Conservation (phyloP, 2,113 vertebrate species). For the Recurvirostra avosetta region DNA sequence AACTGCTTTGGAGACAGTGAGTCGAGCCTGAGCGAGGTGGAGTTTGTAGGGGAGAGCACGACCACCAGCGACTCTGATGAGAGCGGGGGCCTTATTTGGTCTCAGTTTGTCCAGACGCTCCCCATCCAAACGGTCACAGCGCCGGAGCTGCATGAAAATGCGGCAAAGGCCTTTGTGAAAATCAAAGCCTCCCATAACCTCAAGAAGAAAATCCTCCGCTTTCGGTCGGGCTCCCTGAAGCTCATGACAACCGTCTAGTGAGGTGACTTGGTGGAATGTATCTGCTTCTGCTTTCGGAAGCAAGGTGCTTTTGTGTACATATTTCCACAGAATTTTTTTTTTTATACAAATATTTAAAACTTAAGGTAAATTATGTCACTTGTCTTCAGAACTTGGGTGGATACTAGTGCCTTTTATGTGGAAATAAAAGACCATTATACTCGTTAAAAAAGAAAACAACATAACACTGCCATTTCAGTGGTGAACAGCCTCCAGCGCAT, state of each 20-base stretch:
- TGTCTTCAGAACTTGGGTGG: constrained; percentile 55
- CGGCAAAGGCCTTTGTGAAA: constrained; percentile 86
- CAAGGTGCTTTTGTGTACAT: constrained; percentile 63
- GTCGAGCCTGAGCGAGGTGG: constrained; percentile 85
- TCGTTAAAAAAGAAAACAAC: constrained; percentile 5
- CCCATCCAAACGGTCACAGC: constrained; percentile 60
- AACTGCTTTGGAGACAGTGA: constrained; percentile 95
- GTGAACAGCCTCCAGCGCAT: constrained; percentile 44
- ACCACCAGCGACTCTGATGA: constrained; percentile 86
- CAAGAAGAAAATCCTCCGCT: constrained; percentile 95
- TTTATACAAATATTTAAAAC: constrained; percentile 71
- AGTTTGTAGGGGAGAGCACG: constrained; percentile 82
- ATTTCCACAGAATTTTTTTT: constrained; percentile 34
- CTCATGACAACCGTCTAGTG: constrained; percentile 94
- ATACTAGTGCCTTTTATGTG: constrained; percentile 73
- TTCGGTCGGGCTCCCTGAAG: constrained; percentile 90
- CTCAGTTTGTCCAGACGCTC: constrained; percentile 81
- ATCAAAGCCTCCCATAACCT: constrained; percentile 95
- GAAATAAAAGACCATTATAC: constrained; percentile 62
- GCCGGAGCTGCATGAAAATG: constrained; percentile 74
- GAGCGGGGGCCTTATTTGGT: constrained; percentile 86
- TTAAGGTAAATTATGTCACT: constrained; percentile 68
- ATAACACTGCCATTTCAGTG: constrained; percentile 44
- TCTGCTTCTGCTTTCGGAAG: neutral
- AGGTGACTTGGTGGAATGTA: neutral